A percentile compares a stretch with the other conserved stretches of the same genome.
Evolutionary conservation across 2,888 invertebrate genomes (phyloP).

Genomic region (Meganola albula): DNA sequence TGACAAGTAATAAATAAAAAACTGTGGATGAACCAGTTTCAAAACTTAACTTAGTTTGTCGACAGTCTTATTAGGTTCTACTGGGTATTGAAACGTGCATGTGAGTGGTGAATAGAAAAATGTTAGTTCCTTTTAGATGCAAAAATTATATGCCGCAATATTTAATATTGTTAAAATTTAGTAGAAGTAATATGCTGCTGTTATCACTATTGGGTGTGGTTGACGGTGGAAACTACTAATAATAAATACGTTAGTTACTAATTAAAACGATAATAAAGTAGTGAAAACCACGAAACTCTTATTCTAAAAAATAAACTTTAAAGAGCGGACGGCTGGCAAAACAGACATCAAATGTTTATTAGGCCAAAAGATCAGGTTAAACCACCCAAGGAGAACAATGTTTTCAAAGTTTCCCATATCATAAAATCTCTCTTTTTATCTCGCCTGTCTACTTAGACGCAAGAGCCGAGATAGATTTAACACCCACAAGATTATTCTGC

Average conservation of each 20-base stretch:
- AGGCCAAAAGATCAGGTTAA: conserved; percentile 53
- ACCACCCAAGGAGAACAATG: conserved; percentile 74
- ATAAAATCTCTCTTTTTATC: conserved; percentile 73
- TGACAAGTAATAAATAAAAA: too few species aligned
- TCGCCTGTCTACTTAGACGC: conserved; percentile 47
- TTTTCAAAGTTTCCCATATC: conserved; percentile 62
- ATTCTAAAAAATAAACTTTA: conserved; percentile 57
- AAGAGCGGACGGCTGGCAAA: conserved; percentile 48
- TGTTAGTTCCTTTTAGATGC: too few species aligned
- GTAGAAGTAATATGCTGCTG: too few species aligned
- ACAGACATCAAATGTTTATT: conserved; percentile 62
- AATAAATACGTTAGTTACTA: conserved; percentile 8
- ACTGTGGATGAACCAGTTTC: conserved; percentile 12
- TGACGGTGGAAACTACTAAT: background rate
- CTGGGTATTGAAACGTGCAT: too few species aligned
- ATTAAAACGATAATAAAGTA: conserved; percentile 25
- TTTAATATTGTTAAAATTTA: too few species aligned
- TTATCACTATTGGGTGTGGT: too few species aligned
- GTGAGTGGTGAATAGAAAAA: too few species aligned
- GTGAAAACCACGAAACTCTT: conserved; percentile 33
- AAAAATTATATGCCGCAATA: too few species aligned
- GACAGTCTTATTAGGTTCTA: conserved; percentile 9
- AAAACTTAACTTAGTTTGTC: conserved; percentile 15
- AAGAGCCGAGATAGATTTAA: conserved; percentile 61
- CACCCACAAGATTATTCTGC: conserved; percentile 53